A percentile compares a stretch with the other conserved stretches of the same genome.
phyloP scores from a whole-genome alignment of 1,140 invertebrate species.

The Penaeus vannamei region DNA sequence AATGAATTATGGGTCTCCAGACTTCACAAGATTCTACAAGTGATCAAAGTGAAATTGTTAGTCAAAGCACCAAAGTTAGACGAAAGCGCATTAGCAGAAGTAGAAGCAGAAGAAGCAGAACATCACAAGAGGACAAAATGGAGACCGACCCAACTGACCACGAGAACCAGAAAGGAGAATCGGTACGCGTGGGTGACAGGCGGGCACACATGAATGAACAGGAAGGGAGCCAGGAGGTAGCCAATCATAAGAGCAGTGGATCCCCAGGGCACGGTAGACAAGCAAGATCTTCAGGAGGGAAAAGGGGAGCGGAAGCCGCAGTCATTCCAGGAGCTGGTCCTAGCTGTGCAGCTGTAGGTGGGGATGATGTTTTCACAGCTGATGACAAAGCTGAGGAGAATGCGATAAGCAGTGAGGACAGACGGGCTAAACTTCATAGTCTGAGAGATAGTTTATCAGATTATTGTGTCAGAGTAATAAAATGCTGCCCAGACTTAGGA shows the following conservation, averaged over 20 bases:
- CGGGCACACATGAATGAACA: not conserved
- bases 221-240: not conserved
- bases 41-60: not conserved
- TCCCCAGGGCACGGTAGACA: too few relatives aligned
- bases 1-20: not conserved
- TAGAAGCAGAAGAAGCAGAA: slow-evolving; percentile 25
- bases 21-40: too few relatives aligned
- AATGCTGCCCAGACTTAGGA: slow-evolving; percentile 45
- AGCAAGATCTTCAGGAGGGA: too few relatives aligned
- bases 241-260: not conserved
- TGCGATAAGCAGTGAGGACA: not conserved
- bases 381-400: not conserved
- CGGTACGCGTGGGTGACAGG: not conserved
- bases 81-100: slow-evolving; percentile 31
- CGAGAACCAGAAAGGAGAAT: slow-evolving; percentile 10
- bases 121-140: slow-evolving; percentile 38
- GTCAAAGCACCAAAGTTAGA: slow-evolving; percentile 9
- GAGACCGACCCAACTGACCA: slow-evolving; percentile 20
- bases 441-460: slow-evolving; percentile 46
- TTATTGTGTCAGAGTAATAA: slow-evolving; percentile 52
- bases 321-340: too few relatives aligned
- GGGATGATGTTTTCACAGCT: not conserved
- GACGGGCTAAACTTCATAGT: slow-evolving; percentile 14
- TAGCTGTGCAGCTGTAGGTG: too few relatives aligned
- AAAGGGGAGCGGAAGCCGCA: too few relatives aligned